A percentile compares a stretch with the other conserved stretches of the same genome.
Conservation (phyloP, 2,888 invertebrate genomes). For the Aleiodes testaceus region DNA sequence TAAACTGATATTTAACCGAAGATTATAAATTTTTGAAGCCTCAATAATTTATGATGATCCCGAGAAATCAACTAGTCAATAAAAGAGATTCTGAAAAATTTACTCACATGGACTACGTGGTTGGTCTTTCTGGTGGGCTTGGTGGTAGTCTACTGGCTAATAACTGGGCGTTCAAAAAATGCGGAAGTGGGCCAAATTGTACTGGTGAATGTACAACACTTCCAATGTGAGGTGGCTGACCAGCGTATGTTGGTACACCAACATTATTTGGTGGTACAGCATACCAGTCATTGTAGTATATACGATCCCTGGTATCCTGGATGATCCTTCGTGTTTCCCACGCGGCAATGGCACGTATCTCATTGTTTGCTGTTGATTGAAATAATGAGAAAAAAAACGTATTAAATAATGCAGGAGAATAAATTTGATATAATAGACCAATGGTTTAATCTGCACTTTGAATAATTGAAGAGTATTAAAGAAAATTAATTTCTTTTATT, state of each 20-base stretch:
- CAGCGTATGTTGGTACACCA: slow-evolving; percentile 62
- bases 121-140: slow-evolving; percentile 59
- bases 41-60: slow-evolving; percentile 6
- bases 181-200: slow-evolving; percentile 53
- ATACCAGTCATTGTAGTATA: slow-evolving; percentile 49
- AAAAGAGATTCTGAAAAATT: neutral
- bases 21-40: slow-evolving; percentile 1
- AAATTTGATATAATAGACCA: neutral
- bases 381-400: neutral
- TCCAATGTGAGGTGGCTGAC: slow-evolving; percentile 61
- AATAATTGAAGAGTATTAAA: too few relatives aligned
- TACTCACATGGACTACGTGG: slow-evolving; percentile 63
- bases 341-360: slow-evolving; percentile 58
- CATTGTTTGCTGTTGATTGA: slow-evolving; percentile 55
- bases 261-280: slow-evolving; percentile 44
- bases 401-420: neutral
- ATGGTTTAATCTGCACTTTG: neutral
- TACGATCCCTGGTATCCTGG: slow-evolving; percentile 41
- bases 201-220: slow-evolving; percentile 53
- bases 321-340: slow-evolving; percentile 56
- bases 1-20: neutral
- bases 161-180: slow-evolving; percentile 54
- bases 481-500: too few relatives aligned
- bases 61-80: slow-evolving; percentile 25
- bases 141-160: slow-evolving; percentile 55